Base-by-base conservation (phyloP, 1,140 invertebrate genomes). In the Diachasmimorpha longicaudata region DNA sequence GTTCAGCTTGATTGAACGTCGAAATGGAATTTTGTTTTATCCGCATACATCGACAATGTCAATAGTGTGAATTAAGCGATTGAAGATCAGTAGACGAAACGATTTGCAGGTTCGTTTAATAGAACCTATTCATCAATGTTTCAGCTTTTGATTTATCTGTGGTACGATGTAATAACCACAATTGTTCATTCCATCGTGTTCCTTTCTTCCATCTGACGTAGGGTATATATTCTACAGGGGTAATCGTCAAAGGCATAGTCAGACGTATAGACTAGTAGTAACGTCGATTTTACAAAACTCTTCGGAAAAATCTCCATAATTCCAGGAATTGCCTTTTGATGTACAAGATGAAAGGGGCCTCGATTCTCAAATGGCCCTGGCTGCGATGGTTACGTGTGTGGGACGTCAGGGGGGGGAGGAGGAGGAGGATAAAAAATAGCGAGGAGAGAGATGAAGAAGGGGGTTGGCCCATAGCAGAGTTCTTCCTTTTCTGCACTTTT, bases 311-410 rank as follows among this genome's bases (percentile, higher is more conserved):
- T 87, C 80, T 85, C 84, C 87, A 87, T 88, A 88, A 87, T 87
- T 88, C 86, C 75, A 78, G 78, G 77, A 87, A 87, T 87, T 88
- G 84, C 79, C 84, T 87, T 88, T 87, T 86, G 85, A 88, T 86
- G 85, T 86, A 79, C 73, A 76, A 85, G 86, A 87, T 88, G 85
- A 88, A 87, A 88, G 85, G 79, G 58, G 78, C 79, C 36, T 67
- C 48, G 76, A 16, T 37, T 58, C 48, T 71, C 72, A 42, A 74
- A 67, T 74, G 31, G 72, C 55, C 55, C 19, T 69, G 44, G 46
- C 76, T 71, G n/a, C n/a, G 55, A 16, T 74, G 67, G 67, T 70
- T 48, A 58, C 44, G 55, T 73, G 63, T 76, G 48, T 23, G 70
- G 58, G 58, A 63, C 23, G 58, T 63, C 58, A 63, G 31, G 21